Evolutionary conservation across 2,797 vertebrate species (phyloP).

Genomic region (Enteromius anoplus): DNA sequence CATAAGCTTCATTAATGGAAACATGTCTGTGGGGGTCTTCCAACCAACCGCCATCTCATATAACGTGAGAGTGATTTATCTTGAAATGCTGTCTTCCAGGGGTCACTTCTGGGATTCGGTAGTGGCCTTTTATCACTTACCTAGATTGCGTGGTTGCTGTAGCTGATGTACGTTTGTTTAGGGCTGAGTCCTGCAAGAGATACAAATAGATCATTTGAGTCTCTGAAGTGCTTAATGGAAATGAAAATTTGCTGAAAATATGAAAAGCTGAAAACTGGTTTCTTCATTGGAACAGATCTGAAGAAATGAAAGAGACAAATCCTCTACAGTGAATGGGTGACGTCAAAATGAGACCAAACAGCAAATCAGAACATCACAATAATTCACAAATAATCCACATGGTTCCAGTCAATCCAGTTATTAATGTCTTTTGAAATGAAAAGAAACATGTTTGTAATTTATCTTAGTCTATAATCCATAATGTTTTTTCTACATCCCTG

Average conservation of each 20-base stretch:
- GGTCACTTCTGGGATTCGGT: conserved; percentile 65
- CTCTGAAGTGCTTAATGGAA: not conserved
- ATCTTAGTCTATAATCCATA: not conserved
- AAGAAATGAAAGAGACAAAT: not conserved
- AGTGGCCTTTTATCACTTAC: conserved; percentile 63
- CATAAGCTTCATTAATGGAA: conserved; percentile 54
- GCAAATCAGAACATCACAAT: not conserved
- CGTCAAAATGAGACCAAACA: not conserved
- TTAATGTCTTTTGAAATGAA: not conserved
- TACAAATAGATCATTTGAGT: conserved; percentile 15
- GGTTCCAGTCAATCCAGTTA: not conserved
- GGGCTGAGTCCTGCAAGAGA: conserved; percentile 86
- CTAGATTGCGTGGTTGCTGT: conserved; percentile 98
- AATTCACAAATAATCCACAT: not conserved
- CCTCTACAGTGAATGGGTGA: not conserved
- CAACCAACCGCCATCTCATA: conserved; percentile 48
- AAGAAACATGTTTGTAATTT: not conserved
- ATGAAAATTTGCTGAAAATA: not conserved
- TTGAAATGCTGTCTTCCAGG: conserved; percentile 60
- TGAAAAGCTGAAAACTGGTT: not conserved
- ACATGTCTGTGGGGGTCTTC: conserved; percentile 46
- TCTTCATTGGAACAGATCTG: not conserved
- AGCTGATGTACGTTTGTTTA: conserved; percentile 99
- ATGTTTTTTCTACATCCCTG: not conserved
- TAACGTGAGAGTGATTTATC: conserved; percentile 61